A percentile compares a stretch with the other conserved stretches of the same genome.
phyloP scores from a whole-genome alignment of 2,797 vertebrate species.

The Sebastes glaucus region DNA sequence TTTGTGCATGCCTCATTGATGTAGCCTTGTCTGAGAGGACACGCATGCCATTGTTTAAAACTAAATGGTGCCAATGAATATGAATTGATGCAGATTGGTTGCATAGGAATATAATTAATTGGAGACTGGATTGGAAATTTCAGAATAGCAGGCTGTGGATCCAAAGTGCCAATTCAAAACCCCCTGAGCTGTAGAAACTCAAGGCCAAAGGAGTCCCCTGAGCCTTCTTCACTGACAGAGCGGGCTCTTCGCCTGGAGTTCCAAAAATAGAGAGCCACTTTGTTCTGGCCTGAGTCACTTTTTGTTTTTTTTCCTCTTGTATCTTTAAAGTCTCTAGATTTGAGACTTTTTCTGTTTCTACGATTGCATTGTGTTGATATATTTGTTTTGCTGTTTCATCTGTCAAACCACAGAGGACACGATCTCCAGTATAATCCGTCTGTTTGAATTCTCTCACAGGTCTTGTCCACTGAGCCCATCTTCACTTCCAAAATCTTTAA shows the following conservation, averaged over 20 bases:
- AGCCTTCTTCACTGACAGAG: constrained; percentile 15
- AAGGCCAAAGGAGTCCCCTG: constrained; percentile 25
- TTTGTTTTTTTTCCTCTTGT: background rate
- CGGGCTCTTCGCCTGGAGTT: background rate
- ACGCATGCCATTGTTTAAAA: constrained; percentile 9
- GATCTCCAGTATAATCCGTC: constrained; percentile 25
- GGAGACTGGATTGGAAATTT: constrained; percentile 3
- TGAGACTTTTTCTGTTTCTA: background rate
- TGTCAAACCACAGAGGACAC: background rate
- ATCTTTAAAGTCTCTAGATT: background rate
- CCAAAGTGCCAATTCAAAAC: background rate
- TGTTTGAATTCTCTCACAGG: constrained; percentile 61
- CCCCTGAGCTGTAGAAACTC: constrained; percentile 8
- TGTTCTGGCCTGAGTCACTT: background rate
- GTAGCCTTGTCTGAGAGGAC: constrained; percentile 25
- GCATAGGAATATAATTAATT: constrained; percentile 1
- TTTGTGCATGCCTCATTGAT: constrained; percentile 24
- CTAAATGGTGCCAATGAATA: constrained; percentile 6
- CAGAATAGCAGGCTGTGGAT: constrained; percentile 1
- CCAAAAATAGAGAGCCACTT: constrained; percentile 26
- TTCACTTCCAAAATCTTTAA: constrained; percentile 48
- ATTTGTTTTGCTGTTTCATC: constrained; percentile 17
- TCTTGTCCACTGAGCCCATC: constrained; percentile 18
- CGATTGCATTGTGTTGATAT: background rate
- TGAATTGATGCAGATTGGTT: constrained; percentile 19